Evolutionary conservation across 2,113 vertebrate genomes (phyloP), one percentile per base, ranked within the genome.

Genomic region (Aythya baeri): DNA sequence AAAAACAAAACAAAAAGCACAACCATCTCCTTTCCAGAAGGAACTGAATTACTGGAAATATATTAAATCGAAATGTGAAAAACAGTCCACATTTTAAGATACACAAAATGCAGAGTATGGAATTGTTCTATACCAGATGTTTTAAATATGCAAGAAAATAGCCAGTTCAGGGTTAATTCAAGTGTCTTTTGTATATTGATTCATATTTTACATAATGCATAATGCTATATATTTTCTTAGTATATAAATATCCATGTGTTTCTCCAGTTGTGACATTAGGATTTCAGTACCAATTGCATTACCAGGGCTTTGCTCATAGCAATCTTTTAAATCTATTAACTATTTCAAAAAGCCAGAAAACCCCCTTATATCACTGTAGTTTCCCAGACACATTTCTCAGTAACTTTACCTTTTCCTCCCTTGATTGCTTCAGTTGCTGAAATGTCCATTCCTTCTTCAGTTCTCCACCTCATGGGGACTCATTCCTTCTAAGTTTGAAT

Each of bases 141-240:
- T 96, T 93, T 88, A 94, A 89, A 93, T 70, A 91, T 63, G 55
- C 12, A 43, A 65, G 32, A 80, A 94, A 91, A 94, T 67, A 46
- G 13, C 75, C 76, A 76, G 25, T 89, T 71, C 71, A 68, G 52
- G 55, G 75, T 85, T 85, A 83, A 94, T 67, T 68, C 92, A 67
- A 85, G 73, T 85, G 71, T 86, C 86, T 83, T 78, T 55, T 71
- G 22, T 87, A 34, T 36, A 84, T 20, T 49, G 82, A 93, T 70
- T 88, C 54, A 46, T 80, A 57, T 57, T 89, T 92, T 74, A 89
- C 46, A 57, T 79, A 71, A 77, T 83, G 63, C 23, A 61, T 80
- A 71, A 77, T 83, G 63, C 23, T 57, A 70, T 16, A 32, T 83
- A 80, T 65, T 87, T 80, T 91, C 72, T 41, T 78, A 43, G 23